Conservation (phyloP, 2,113 vertebrate genomes). For the Nestor notabilis region DNA sequence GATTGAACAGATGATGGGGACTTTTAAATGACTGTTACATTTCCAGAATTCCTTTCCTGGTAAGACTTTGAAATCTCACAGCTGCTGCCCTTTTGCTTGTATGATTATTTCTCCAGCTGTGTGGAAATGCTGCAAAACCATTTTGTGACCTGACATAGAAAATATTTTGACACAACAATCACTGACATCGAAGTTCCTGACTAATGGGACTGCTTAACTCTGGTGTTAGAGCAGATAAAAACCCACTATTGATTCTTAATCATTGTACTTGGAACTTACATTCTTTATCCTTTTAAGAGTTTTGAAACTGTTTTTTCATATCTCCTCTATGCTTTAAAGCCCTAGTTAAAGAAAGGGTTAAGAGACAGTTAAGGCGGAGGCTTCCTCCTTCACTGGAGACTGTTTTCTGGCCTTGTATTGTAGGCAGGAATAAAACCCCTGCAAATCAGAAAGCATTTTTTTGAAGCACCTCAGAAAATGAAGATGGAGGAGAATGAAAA, state of each 20-base stretch:
- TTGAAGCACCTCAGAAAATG: neutral
- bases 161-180: conserved; percentile 30
- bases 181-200: neutral
- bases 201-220: neutral
- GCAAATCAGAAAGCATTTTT: neutral
- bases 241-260: neutral
- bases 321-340: neutral
- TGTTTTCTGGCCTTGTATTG: neutral
- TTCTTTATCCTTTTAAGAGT: neutral
- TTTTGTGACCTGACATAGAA: conserved; percentile 45
- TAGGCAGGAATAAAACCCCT: neutral
- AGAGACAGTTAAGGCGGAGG: neutral
- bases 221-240: neutral
- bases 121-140: conserved; percentile 32
- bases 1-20: neutral
- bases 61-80: conserved; percentile 39
- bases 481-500: neutral
- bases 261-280: neutral
- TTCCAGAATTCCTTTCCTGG: conserved; percentile 43
- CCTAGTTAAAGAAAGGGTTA: neutral
- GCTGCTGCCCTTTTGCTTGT: conserved; percentile 37
- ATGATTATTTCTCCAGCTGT: conserved; percentile 35
- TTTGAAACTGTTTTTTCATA: neutral
- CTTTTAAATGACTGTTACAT: conserved; percentile 23
- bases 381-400: neutral